phyloP scores from a whole-genome alignment of 2,797 vertebrate genomes.

The Orestias chungarensis region DNA sequence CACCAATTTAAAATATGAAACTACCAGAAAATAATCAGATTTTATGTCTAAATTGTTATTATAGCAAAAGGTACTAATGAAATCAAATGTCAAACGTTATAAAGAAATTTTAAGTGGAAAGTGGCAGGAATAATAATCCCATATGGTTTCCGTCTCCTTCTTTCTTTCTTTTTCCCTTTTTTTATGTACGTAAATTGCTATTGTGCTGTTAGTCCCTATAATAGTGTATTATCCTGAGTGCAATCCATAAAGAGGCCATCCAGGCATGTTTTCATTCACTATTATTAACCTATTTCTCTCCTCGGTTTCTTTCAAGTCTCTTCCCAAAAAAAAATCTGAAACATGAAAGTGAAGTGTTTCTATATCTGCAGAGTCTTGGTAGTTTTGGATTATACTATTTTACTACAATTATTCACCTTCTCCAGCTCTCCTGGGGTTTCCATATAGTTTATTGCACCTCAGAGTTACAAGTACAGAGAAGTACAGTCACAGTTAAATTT shows the following conservation, averaged over 20 bases:
- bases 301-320: constrained; percentile 20
- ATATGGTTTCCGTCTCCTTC: background rate
- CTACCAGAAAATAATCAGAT: background rate
- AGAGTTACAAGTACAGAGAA: constrained; percentile 23
- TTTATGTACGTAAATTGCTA: constrained; percentile 4
- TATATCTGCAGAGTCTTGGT: constrained; percentile 16
- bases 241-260: constrained; percentile 19
- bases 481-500: constrained; percentile 30
- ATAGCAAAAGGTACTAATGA: background rate
- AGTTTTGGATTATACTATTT: constrained; percentile 30
- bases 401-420: constrained; percentile 16
- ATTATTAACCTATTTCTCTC: constrained; percentile 17
- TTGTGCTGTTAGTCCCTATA: constrained; percentile 24
- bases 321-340: constrained; percentile 30
- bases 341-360: constrained; percentile 19
- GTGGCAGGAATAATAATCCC: background rate
- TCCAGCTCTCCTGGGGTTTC: constrained; percentile 38
- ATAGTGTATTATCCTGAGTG: constrained; percentile 14
- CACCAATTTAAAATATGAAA: background rate
- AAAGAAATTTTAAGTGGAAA: background rate
- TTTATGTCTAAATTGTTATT: background rate
- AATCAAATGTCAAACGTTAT: background rate
- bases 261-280: constrained; percentile 18
- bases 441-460: constrained; percentile 25
- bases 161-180: background rate